Evolutionary conservation across 2,113 vertebrate genomes (phyloP).

Genomic region (Protomyctophum bolini): DNA sequence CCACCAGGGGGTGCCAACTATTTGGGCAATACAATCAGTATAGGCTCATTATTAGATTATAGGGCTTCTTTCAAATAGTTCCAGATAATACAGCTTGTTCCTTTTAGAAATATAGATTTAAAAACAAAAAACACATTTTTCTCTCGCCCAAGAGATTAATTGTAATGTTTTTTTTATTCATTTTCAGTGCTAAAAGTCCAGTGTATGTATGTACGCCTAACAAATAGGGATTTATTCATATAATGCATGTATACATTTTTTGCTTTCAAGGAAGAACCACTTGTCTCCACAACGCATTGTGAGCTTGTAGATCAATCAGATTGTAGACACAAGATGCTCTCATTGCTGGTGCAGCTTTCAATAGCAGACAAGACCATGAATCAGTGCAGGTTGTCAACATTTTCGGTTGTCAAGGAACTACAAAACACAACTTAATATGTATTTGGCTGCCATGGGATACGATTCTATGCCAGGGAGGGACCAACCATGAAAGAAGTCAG

Average conservation of each 20-base stretch:
- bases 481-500: too few species aligned
- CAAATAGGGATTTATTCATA: slow-evolving; percentile 12
- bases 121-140: neutral
- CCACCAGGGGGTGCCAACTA: slow-evolving; percentile 40
- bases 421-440: too few species aligned
- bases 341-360: slow-evolving; percentile 48
- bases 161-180: slow-evolving; percentile 40
- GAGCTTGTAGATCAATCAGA: too few species aligned
- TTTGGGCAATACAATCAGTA: slow-evolving; percentile 24
- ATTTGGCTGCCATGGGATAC: too few species aligned
- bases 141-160: slow-evolving; percentile 7
- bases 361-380: neutral
- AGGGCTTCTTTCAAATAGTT: slow-evolving; percentile 1
- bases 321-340: neutral
- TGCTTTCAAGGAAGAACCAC: slow-evolving; percentile 32
- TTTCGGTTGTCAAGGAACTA: too few species aligned
- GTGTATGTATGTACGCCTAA: slow-evolving; percentile 15
- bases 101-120: slow-evolving; percentile 22
- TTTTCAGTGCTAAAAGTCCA: slow-evolving; percentile 16
- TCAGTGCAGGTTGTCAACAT: too few species aligned
- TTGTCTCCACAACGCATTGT: too few species aligned
- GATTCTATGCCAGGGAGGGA: too few species aligned
- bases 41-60: neutral
- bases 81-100: neutral
- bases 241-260: slow-evolving; percentile 52